phyloP scores from a whole-genome alignment of 2,797 vertebrate species.

The Oreonectes daqikongensis region DNA sequence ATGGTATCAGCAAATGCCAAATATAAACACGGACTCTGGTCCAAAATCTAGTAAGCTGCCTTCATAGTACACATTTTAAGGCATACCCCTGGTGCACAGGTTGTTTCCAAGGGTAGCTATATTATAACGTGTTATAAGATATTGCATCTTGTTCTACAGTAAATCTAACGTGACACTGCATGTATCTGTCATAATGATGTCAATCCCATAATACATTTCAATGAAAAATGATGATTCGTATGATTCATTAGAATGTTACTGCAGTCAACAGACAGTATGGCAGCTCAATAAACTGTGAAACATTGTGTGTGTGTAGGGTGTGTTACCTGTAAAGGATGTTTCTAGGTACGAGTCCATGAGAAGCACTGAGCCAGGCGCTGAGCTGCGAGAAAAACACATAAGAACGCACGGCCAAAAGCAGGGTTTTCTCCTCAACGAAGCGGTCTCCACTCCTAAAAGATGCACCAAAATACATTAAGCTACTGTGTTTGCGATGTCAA shows the following conservation, averaged over 20 bases:
- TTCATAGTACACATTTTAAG: not conserved
- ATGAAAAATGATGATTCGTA: not conserved
- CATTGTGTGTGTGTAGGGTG: not conserved
- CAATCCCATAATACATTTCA: not conserved
- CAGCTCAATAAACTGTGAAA: not conserved
- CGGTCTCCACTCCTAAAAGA: constrained; percentile 88
- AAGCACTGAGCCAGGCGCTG: constrained; percentile 98
- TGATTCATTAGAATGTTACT: not conserved
- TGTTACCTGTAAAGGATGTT: constrained; percentile 97
- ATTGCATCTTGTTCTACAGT: no score
- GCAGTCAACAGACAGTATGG: not conserved
- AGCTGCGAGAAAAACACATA: constrained; percentile 99
- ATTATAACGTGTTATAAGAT: no score
- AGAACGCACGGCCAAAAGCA: constrained; percentile 93
- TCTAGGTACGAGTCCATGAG: constrained; percentile 95
- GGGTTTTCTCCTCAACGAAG: constrained; percentile 95
- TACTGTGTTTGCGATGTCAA: not conserved
- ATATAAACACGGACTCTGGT: not conserved
- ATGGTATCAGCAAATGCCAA: not conserved
- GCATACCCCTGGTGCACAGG: not conserved
- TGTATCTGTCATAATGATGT: not conserved
- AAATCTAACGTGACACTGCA: not conserved
- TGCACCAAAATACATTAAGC: not conserved
- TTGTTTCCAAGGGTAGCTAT: not conserved
- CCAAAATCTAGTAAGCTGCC: not conserved